phyloP scores from a whole-genome alignment of 2,797 vertebrate genomes.

The Artibeus lituratus region DNA sequence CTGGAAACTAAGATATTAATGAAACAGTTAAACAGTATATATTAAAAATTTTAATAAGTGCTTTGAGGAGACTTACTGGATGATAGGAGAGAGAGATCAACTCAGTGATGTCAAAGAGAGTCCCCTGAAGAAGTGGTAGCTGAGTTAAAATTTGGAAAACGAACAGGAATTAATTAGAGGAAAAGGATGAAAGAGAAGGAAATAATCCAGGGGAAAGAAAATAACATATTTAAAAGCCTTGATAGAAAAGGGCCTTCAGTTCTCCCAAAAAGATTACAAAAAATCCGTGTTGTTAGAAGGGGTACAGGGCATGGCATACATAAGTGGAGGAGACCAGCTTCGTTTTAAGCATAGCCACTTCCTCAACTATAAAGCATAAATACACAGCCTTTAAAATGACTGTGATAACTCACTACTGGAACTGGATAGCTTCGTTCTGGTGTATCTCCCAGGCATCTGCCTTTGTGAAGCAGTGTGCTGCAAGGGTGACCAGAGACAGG shows the following conservation, averaged over 20 bases:
- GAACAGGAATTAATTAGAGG: background rate
- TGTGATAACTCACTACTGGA: background rate
- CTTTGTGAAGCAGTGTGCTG: no score
- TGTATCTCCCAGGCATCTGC: background rate
- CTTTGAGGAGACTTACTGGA: background rate
- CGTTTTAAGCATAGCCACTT: background rate
- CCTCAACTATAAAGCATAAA: background rate
- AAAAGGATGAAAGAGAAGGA: background rate
- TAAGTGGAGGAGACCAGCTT: background rate
- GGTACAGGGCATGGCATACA: rapidly evolving
- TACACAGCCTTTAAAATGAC: background rate
- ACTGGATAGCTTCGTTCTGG: background rate
- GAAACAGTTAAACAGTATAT: background rate
- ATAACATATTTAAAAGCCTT: background rate
- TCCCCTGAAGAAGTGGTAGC: background rate
- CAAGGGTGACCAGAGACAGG: background rate
- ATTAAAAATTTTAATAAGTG: background rate
- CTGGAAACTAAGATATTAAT: background rate
- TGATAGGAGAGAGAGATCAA: background rate
- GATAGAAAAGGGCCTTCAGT: background rate
- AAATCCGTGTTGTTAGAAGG: background rate
- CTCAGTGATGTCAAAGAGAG: background rate
- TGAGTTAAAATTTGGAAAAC: background rate
- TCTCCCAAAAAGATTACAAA: background rate
- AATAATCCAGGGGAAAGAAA: background rate